Evolutionary conservation across 2,888 invertebrate species (phyloP).

Genomic region (Pocota personata): DNA sequence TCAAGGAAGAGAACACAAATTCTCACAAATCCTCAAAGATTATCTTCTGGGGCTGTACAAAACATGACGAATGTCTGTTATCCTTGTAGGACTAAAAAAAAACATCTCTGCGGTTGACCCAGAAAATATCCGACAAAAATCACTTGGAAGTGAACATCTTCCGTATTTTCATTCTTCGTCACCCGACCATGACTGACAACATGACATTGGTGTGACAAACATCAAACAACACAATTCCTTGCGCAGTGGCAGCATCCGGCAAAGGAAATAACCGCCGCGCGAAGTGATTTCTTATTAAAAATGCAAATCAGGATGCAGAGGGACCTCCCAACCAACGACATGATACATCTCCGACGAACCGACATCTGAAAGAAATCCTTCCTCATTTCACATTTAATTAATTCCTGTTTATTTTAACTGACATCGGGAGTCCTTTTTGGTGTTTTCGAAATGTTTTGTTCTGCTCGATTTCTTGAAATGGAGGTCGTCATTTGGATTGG

Average conservation of each 20-base stretch:
- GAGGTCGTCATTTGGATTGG: slow-evolving; percentile 33
- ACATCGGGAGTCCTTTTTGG: slow-evolving; percentile 6
- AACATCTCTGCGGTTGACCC: slow-evolving; percentile 61
- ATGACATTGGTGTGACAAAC: slow-evolving; percentile 73
- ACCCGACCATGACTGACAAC: slow-evolving; percentile 72
- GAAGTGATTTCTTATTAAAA: slow-evolving; percentile 60
- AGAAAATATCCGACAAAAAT: slow-evolving; percentile 26
- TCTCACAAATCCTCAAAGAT: slow-evolving; percentile 41
- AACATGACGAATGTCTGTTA: slow-evolving; percentile 69
- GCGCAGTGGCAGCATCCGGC: slow-evolving; percentile 47
- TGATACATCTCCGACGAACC: neutral
- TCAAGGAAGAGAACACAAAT: slow-evolving; percentile 8
- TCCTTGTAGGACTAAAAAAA: slow-evolving; percentile 48
- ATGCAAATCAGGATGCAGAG: slow-evolving; percentile 63
- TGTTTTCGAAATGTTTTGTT: neutral
- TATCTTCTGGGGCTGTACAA: slow-evolving; percentile 39
- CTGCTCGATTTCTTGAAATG: slow-evolving; percentile 7
- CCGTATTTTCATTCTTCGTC: slow-evolving; percentile 51
- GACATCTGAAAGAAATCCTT: slow-evolving; percentile 49
- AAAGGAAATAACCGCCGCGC: neutral
- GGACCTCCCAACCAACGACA: slow-evolving; percentile 12
- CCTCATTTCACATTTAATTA: slow-evolving; percentile 62
- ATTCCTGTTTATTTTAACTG: slow-evolving; percentile 43
- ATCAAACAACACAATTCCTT: slow-evolving; percentile 44
- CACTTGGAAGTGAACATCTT: slow-evolving; percentile 27